Conservation (phyloP, 2,113 vertebrate species). For the Erythrocercus mccallii region DNA sequence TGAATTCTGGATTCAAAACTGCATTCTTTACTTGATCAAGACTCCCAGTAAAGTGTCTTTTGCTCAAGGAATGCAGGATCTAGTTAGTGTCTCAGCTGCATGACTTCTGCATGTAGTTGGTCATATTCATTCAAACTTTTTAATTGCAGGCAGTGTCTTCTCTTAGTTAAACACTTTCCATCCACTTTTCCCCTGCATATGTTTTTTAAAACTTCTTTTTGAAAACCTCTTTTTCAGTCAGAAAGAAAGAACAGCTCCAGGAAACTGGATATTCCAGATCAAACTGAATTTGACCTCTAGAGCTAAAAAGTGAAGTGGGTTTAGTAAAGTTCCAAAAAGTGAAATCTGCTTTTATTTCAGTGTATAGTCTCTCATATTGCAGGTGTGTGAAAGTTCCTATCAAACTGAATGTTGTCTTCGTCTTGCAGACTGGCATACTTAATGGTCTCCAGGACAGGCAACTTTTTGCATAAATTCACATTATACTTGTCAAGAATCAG, state of each 20-base stretch:
- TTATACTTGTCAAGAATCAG: neutral
- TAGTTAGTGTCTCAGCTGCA: neutral
- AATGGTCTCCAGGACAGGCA: neutral
- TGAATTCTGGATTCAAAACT: constrained; percentile 45
- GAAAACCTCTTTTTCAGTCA: neutral
- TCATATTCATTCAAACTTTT: neutral
- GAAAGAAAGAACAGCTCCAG: neutral
- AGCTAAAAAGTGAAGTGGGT: neutral
- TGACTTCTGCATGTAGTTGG: neutral
- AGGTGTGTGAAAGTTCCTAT: neutral
- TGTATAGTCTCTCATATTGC: neutral
- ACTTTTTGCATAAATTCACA: neutral
- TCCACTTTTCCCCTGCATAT: neutral
- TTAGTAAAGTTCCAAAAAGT: neutral
- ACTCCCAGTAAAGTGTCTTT: constrained; percentile 36
- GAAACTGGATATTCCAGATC: neutral
- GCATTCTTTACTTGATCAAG: constrained; percentile 47
- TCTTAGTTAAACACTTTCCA: neutral
- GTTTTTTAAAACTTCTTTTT: neutral
- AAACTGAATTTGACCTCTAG: neutral
- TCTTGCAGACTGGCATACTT: neutral
- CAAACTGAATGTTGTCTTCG: neutral
- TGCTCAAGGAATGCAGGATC: neutral
- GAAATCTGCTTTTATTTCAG: neutral
- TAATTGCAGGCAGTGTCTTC: neutral